Evolutionary conservation across 2,888 invertebrate genomes (phyloP), one percentile per base, ranked within the genome.

Genomic region (Coelinius sp.): DNA sequence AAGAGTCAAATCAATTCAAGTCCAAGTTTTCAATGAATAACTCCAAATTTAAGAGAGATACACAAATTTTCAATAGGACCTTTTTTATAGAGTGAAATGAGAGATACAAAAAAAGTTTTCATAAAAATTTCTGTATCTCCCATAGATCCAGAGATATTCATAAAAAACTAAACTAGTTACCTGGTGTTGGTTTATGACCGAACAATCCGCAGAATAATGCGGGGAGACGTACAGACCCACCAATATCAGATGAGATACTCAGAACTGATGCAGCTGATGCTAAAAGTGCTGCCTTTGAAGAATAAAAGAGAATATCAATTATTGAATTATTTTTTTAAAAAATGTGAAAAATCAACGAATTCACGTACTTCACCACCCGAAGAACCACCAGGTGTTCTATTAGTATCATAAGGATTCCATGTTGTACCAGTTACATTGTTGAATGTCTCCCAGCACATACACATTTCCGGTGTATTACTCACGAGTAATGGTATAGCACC

Each of bases 161-260:
- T 22, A 20, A 4, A 35, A 8, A 10, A 52, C 1, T 35, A 46
- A 24, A 5, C 2, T 10, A 62, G 35, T 35, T 73, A 84, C 91
- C 91, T 0, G 93, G 92, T 52, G 94, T 92, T 0, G 97, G 95
- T 83, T 97, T 97, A 85, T 97, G 97, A n/a, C 97, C 97, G 89
- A 94, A 97, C 69, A 97, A 92, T 22, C 97, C 97, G 82, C 94
- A 96, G 87, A 95, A 97, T 91, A 95, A 94, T 1, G 96, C 93
- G 0, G 97, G 97, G 81, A 97, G 90, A 63, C 97, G 90, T 12
- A 96, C 92, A 2, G 96, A 97, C 0, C 97, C 97, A 0, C 94
- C 96, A 66, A 97, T 94, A 84, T 98, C 97, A 0, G 96, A 96
- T 0, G 94, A 95, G 12, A 97, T 89, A 7, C 97, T 95, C 31